Evolutionary conservation across 2,888 invertebrate species (phyloP).

Genomic region (Ariolimax columbianus): DNA sequence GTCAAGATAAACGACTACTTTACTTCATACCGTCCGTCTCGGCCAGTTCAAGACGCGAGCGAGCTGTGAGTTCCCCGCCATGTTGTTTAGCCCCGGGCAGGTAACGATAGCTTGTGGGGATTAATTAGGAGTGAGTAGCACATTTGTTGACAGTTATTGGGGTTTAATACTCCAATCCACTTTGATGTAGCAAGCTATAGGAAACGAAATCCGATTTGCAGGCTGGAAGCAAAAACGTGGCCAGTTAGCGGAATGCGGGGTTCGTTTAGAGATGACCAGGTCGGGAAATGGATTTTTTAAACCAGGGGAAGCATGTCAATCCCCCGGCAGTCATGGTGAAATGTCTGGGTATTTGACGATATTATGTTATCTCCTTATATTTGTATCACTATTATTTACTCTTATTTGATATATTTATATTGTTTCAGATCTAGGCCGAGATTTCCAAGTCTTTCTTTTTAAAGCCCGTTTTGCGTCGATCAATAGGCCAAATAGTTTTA

Average conservation of each 20-base stretch:
- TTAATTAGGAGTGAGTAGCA: slow-evolving; percentile 46
- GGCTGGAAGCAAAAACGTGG: slow-evolving; percentile 26
- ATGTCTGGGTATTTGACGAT: no score
- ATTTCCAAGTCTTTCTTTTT: no score
- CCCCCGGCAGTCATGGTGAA: no score
- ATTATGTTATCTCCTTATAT: no score
- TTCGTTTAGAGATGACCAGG: slow-evolving; percentile 2
- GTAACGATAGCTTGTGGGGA: slow-evolving; percentile 1
- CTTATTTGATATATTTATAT: no score
- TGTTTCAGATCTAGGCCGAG: no score
- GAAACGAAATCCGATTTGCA: slow-evolving; percentile 38
- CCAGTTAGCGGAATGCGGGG: slow-evolving; percentile 25
- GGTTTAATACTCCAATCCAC: slow-evolving; percentile 44
- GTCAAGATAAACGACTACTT: neutral
- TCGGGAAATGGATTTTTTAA: neutral
- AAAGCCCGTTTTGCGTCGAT: no score
- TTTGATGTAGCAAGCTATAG: slow-evolving; percentile 26
- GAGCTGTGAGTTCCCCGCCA: neutral
- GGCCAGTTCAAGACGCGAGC: neutral
- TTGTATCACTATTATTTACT: no score
- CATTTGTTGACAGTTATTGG: slow-evolving; percentile 45
- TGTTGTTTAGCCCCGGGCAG: slow-evolving; percentile 7
- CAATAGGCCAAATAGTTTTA: no score
- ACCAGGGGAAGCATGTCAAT: no score
- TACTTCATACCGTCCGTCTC: neutral